Conservation (phyloP, 2,113 vertebrate species). For the Cephalopholis sonnerati region DNA sequence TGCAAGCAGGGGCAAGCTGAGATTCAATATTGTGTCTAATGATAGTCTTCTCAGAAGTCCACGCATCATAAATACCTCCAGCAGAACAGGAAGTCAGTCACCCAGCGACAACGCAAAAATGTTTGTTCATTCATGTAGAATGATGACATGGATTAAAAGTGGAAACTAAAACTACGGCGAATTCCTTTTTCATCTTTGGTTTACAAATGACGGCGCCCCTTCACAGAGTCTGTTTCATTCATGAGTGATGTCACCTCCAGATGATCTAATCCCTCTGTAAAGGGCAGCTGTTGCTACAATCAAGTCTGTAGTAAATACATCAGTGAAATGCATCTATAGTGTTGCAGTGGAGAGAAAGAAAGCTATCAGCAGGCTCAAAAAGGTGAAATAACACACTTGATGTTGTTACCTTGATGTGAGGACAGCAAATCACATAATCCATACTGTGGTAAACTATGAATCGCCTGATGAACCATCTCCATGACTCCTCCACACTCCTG, state of each 20-base stretch:
- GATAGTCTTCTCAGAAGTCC: constrained; percentile 78
- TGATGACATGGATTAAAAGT: constrained; percentile 2
- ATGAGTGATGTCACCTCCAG: constrained; percentile 30
- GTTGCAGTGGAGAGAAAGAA: neutral
- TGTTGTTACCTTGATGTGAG: constrained; percentile 80
- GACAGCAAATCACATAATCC: constrained; percentile 73
- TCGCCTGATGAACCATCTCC: constrained; percentile 78
- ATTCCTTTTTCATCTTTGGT: constrained; percentile 12
- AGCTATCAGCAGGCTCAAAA: constrained; percentile 12
- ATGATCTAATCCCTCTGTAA: constrained; percentile 48
- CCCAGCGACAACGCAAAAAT: constrained; percentile 20
- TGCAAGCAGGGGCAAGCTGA: constrained; percentile 76
- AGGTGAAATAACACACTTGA: neutral
- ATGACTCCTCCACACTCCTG: constrained; percentile 65
- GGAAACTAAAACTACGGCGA: neutral
- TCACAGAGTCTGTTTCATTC: constrained; percentile 18
- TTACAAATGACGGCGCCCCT: constrained; percentile 10
- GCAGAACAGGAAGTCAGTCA: constrained; percentile 63
- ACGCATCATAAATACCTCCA: constrained; percentile 78
- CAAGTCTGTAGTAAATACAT: neutral
- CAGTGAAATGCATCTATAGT: constrained; percentile 7
- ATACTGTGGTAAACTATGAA: constrained; percentile 71
- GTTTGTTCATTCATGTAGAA: constrained; percentile 26
- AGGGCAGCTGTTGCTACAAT: constrained; percentile 51
- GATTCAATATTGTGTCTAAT: constrained; percentile 80